Evolutionary conservation across 2,888 invertebrate genomes (phyloP).

Genomic region (Gymnosoma rotundatum): DNA sequence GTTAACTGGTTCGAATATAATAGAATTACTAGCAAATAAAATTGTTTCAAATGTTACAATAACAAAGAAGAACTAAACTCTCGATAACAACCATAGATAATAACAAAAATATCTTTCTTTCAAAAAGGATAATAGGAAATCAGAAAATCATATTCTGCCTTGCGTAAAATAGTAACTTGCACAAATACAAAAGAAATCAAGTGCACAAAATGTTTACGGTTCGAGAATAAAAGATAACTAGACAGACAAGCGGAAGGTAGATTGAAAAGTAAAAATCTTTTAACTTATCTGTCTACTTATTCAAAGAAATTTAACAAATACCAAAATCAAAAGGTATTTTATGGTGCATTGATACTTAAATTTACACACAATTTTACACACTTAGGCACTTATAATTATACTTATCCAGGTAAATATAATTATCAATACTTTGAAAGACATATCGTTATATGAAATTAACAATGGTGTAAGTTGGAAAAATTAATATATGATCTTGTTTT

Average conservation of each 20-base stretch:
- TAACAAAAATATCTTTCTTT: too few species aligned
- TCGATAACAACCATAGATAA: too few species aligned
- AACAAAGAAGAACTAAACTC: too few species aligned
- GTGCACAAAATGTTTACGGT: neutral
- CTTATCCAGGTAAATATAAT: too few species aligned
- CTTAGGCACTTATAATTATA: too few species aligned
- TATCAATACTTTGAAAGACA: too few species aligned
- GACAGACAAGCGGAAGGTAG: neutral
- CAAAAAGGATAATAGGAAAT: neutral
- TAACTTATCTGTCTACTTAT: neutral
- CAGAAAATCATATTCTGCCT: slow-evolving; percentile 22
- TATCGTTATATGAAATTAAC: too few species aligned
- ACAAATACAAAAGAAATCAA: slow-evolving; percentile 34
- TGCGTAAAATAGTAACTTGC: slow-evolving; percentile 41
- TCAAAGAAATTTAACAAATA: neutral
- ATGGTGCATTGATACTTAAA: neutral
- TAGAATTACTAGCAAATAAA: too few species aligned
- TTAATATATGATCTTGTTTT: too few species aligned
- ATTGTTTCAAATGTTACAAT: too few species aligned
- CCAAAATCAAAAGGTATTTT: neutral
- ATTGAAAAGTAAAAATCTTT: neutral
- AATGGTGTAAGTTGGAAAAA: too few species aligned
- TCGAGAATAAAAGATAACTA: neutral
- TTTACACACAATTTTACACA: neutral
- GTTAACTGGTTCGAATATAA: too few species aligned